Percentiles rank a stretch among this genome's conserved stretches.
phyloP scores from a whole-genome alignment of 2,888 invertebrate genomes.

The Drosophila hawaiiensis region DNA sequence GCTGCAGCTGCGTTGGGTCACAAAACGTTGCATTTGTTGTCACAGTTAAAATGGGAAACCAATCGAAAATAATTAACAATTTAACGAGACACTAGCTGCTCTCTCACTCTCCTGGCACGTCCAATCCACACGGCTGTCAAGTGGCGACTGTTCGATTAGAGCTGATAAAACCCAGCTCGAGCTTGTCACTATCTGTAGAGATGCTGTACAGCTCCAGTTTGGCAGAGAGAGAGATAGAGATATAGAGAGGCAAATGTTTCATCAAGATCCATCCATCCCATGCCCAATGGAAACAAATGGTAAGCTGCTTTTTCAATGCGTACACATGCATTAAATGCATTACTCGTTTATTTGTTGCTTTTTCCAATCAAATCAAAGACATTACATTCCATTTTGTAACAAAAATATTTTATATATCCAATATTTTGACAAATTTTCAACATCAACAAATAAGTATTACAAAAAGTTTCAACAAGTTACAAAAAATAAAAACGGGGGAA shows the following conservation, averaged over 20 bases:
- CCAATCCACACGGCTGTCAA: slow-evolving; percentile 44
- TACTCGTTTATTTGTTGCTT: slow-evolving; percentile 51
- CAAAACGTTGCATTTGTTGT: slow-evolving; percentile 60
- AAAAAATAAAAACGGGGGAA: slow-evolving; percentile 16
- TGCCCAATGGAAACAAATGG: slow-evolving; percentile 16
- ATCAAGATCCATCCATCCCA: neutral
- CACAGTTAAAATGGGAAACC: neutral
- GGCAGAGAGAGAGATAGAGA: neutral
- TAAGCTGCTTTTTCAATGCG: slow-evolving; percentile 18
- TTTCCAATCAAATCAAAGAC: slow-evolving; percentile 61
- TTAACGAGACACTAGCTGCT: neutral
- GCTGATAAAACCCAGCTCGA: slow-evolving; percentile 45
- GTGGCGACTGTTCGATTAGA: slow-evolving; percentile 46
- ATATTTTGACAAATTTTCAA: slow-evolving; percentile 49
- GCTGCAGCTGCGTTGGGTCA: slow-evolving; percentile 45
- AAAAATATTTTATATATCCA: slow-evolving; percentile 59
- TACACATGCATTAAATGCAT: slow-evolving; percentile 53
- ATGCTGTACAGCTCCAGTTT: neutral
- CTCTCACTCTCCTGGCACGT: slow-evolving; percentile 39
- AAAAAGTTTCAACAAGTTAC: slow-evolving; percentile 52
- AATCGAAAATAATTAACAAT: neutral
- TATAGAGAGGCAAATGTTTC: neutral
- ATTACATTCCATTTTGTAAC: slow-evolving; percentile 66
- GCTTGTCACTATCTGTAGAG: slow-evolving; percentile 35
- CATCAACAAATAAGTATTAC: slow-evolving; percentile 50